Evolutionary conservation across 1,140 invertebrate species (phyloP), one percentile per base, ranked within the genome.

Genomic region (Antheraea mylitta): DNA sequence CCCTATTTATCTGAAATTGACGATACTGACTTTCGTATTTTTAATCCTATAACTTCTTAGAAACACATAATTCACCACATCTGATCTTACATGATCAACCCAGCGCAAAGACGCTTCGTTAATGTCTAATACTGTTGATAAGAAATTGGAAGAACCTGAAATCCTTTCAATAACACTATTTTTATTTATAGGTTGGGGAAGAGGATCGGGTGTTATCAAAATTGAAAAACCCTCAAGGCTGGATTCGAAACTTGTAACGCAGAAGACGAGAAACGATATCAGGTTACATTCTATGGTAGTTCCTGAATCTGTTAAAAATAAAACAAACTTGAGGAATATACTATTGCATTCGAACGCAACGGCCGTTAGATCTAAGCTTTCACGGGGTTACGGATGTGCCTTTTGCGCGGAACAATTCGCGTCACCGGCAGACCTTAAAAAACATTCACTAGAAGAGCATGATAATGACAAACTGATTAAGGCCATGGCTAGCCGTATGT

Each of bases 321-420:
- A 77, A 30, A 74, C 80, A 18, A 87, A 86, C 68, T 69, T 88
- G 9, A 78, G 61, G 18, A 66, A 78, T 13, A 83, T 90, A 37
- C 69, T 90, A 13, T 65, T 86, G 7, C 76, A 81, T 37, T 86
- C 87, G 0, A 90, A 90, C 69, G 86, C 87, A 0, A 85, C 72
- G 18, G 81, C 82, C 0, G 84, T 90, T 16, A 78, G 80, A 66
- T 73, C 73, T 16, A 87, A 83, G 85, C 63, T 80, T 76, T 30
- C 73, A 36, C 60, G 75, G 2, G 85, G 86, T 18, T 90, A 87
- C 70, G 82, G 77, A 9, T 90, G 87, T 67, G 70, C 78, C 0
- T 88, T 87, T 22, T 90, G 87, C 58, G 67, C 73, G 0, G 79
- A 81, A 64, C 78, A 81, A 16, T 88, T 76, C 42, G 72, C 19